Evolutionary conservation across 37 sponge, comb jelly and placozoan species (phyloP).

Genomic region (Axinella damicornis): DNA sequence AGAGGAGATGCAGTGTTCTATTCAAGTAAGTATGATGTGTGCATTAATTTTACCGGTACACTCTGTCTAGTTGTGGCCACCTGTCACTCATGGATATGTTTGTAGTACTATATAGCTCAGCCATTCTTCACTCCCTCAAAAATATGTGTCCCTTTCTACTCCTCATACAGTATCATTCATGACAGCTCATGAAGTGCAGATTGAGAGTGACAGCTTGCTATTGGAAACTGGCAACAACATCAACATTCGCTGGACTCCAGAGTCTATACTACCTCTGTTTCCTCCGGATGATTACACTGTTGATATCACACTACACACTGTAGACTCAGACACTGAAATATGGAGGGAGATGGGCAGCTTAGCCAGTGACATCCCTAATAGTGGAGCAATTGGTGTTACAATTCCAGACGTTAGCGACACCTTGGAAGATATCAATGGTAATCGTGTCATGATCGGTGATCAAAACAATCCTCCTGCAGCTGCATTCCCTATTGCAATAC

Average conservation of each 20-base stretch:
- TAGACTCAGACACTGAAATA: background rate
- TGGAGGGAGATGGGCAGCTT: background rate
- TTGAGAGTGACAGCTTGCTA: background rate
- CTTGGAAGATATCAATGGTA: background rate
- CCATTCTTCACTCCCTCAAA: no score
- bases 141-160: no score
- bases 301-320: constrained; percentile 31
- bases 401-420: background rate
- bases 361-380: constrained; percentile 1
- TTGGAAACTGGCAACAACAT: constrained; percentile 1
- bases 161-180: constrained; percentile 49
- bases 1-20: background rate
- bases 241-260: constrained; percentile 28
- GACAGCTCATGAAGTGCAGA: constrained; percentile 26
- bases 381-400: constrained; percentile 6
- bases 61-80: no score
- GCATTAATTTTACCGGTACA: no score
- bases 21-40: background rate
- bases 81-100: no score
- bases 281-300: constrained; percentile 22
- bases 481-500: constrained; percentile 6
- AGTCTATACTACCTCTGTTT: constrained; percentile 8
- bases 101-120: no score
- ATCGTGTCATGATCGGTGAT: no score
- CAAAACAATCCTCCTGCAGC: background rate